These are phyloP conservation scores for Daboia siamensis DNA, from an alignment of 2,113 vertebrate species.

Conservation along the genomic window DNA sequence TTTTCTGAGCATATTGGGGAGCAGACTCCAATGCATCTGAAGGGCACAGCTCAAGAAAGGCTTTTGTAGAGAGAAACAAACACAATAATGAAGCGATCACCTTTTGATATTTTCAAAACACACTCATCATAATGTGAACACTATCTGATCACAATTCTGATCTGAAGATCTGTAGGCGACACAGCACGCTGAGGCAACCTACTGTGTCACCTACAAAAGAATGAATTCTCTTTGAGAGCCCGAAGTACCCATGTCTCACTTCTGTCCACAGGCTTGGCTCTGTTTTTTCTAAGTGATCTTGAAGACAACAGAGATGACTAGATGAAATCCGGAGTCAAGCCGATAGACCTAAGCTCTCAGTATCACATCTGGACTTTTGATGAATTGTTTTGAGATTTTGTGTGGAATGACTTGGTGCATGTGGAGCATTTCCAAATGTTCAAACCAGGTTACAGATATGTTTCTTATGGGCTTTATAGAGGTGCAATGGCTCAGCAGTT, in stretches of 20 bases:
- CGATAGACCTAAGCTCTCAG: neutral
- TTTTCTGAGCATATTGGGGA: neutral
- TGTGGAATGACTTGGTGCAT: neutral
- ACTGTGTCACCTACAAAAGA: neutral
- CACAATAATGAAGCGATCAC: neutral
- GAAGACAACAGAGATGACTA: neutral
- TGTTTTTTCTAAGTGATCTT: neutral
- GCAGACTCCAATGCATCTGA: neutral
- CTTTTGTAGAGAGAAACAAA: neutral
- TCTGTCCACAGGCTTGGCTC: neutral
- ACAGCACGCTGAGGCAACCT: neutral
- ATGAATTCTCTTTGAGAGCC: too few species aligned
- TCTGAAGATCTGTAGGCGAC: neutral
- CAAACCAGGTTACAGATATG: neutral
- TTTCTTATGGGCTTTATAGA: neutral
- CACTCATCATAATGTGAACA: neutral
- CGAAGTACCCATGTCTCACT: neutral
- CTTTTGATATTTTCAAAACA: neutral
- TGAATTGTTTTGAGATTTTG: neutral
- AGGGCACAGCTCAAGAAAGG: neutral
- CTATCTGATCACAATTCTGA: neutral
- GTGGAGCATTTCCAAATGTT: neutral
- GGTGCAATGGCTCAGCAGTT: neutral
- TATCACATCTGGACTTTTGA: neutral
- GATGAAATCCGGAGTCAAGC: neutral